These are phyloP conservation scores for Acromyrmex heyeri DNA, from an alignment of 1,140 invertebrate genomes.

Conservation along the genomic window DNA sequence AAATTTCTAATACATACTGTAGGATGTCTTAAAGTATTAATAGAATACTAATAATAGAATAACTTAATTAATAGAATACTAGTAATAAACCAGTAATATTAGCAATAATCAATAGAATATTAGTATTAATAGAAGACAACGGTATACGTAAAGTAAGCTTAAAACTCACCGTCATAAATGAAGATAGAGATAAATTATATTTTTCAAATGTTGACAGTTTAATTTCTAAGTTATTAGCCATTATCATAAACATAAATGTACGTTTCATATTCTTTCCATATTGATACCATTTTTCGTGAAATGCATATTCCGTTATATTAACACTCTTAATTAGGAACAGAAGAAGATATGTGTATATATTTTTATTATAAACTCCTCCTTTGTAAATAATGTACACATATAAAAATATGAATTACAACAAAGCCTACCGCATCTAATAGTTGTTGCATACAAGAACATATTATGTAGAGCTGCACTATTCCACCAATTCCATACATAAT, in stretches of 20 bases:
- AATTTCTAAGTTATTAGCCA: constrained; percentile 68
- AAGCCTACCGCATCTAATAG: constrained; percentile 71
- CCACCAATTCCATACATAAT: constrained; percentile 50
- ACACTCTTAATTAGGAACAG: constrained; percentile 61
- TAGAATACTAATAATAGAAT: not conserved
- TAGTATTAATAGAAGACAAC: not conserved
- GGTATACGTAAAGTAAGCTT: not conserved
- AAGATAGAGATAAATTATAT: constrained; percentile 69
- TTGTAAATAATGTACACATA: not conserved
- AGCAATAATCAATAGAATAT: no score
- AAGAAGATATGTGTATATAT: not conserved
- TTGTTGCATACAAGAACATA: constrained; percentile 70
- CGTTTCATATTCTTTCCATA: constrained; percentile 13
- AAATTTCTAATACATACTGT: not conserved
- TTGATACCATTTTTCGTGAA: constrained; percentile 70
- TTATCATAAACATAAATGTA: constrained; percentile 51
- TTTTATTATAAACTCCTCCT: not conserved
- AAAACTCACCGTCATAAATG: constrained; percentile 68
- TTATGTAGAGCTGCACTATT: constrained; percentile 71
- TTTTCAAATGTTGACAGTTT: constrained; percentile 53
- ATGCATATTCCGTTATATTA: constrained; percentile 59
- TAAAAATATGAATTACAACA: not conserved
- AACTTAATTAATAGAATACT: no score
- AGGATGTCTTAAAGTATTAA: not conserved
- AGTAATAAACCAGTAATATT: no score